phyloP scores from a whole-genome alignment of 2,113 vertebrate genomes.

The Orientallactaga bullata region DNA sequence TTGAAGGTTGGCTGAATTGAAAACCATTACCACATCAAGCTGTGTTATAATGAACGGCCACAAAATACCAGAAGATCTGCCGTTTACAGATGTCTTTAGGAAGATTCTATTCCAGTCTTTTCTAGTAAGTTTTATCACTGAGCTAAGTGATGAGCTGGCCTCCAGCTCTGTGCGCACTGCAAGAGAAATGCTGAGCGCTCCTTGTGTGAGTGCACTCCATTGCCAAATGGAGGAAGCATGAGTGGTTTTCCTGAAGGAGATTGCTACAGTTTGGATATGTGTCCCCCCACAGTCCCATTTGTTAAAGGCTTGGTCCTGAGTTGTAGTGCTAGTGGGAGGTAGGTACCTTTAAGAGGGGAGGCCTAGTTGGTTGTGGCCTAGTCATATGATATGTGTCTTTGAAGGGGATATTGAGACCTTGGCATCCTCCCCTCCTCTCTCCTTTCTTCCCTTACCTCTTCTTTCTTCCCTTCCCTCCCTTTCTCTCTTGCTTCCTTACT shows the following conservation, averaged over 20 bases:
- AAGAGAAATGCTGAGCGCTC: not conserved
- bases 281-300: not conserved
- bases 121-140: not conserved
- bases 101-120: not conserved
- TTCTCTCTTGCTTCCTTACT: not conserved
- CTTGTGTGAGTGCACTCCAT: not conserved
- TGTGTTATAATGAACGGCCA: not conserved
- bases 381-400: not conserved
- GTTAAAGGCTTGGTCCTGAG: not conserved
- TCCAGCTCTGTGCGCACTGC: not conserved
- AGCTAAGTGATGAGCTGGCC: not conserved
- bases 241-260: not conserved
- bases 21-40: not conserved
- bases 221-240: not conserved
- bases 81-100: not conserved
- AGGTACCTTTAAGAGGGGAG: not conserved
- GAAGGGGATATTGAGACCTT: not conserved
- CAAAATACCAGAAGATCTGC: not conserved
- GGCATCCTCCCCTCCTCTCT: not conserved
- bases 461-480: not conserved
- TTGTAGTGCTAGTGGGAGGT: not conserved
- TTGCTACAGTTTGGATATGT: not conserved
- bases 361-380: not conserved
- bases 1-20: constrained; percentile 13
- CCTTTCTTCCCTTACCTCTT: not conserved